Evolutionary conservation across 1,140 invertebrate genomes (phyloP).

Genomic region (Globodera ellingtonae): DNA sequence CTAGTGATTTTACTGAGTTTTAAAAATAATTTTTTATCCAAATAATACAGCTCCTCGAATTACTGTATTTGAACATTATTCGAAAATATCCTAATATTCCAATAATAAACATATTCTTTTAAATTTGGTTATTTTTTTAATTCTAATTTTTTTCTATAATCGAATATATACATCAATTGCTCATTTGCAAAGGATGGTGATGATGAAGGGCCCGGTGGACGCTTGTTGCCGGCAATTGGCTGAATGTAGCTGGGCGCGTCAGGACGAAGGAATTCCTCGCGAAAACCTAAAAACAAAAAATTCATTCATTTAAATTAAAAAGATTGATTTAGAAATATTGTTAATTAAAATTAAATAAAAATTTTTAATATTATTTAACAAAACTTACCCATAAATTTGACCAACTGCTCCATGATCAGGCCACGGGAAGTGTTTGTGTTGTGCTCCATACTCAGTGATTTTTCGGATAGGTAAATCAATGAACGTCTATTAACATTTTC

Average conservation of each 20-base stretch:
- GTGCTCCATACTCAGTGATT: slow-evolving; percentile 44
- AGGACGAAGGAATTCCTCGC: slow-evolving; percentile 54
- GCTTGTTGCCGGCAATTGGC: slow-evolving; percentile 32
- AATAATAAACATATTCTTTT: no score
- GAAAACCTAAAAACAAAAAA: slow-evolving; percentile 34
- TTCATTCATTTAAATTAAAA: slow-evolving; percentile 14
- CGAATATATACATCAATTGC: slow-evolving; percentile 38
- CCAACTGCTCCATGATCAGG: slow-evolving; percentile 58
- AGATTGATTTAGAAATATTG: neutral
- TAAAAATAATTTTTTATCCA: no score
- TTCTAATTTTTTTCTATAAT: no score
- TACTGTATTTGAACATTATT: no score
- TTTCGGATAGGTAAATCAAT: slow-evolving; percentile 54
- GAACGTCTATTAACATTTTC: slow-evolving; percentile 58
- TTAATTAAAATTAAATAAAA: neutral
- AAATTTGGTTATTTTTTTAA: no score
- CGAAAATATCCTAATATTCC: no score
- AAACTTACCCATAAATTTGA: slow-evolving; percentile 54
- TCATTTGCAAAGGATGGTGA: slow-evolving; percentile 45
- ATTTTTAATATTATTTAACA: neutral
- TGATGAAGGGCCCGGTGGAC: slow-evolving; percentile 2
- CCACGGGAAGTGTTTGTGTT: slow-evolving; percentile 55
- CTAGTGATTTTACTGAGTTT: no score
- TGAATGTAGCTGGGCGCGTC: slow-evolving; percentile 59
- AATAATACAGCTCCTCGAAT: no score